Percentiles rank a stretch among this genome's conserved stretches.
phyloP scores from a whole-genome alignment of 2,888 invertebrate species.

The Girardia tigrina region DNA sequence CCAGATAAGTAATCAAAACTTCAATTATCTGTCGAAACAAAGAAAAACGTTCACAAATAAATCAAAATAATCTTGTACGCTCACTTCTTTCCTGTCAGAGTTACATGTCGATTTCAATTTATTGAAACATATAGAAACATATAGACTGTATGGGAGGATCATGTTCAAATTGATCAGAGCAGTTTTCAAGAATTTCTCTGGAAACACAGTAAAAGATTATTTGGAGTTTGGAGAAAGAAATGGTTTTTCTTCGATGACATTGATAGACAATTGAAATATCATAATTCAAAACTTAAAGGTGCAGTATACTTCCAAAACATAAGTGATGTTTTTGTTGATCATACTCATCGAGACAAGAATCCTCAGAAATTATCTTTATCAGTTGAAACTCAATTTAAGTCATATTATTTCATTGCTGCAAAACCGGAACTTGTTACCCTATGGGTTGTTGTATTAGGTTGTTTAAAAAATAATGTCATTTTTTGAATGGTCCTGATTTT shows the following conservation, averaged over 20 bases:
- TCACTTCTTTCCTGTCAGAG: slow-evolving; percentile 39
- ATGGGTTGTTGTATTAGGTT: neutral
- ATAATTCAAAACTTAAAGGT: neutral
- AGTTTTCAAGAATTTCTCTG: neutral
- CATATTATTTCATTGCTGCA: slow-evolving; percentile 13
- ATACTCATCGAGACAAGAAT: neutral
- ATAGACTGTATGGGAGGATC: neutral
- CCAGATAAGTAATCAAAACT: neutral
- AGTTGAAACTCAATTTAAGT: neutral
- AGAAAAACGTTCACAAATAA: neutral
- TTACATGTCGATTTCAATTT: neutral
- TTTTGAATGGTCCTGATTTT: neutral
- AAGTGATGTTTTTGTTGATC: slow-evolving; percentile 19
- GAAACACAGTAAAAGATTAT: neutral
- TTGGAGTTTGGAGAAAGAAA: slow-evolving; percentile 9
- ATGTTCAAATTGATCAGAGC: neutral
- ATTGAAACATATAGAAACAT: neutral
- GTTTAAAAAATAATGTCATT: too few species aligned
- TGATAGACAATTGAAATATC: neutral
- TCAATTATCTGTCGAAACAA: slow-evolving; percentile 14
- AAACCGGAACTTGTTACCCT: neutral
- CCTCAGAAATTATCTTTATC: neutral
- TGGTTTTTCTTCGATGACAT: neutral
- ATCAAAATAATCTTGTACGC: neutral
- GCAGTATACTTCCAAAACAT: neutral